A percentile compares a stretch with the other conserved stretches of the same genome.
phyloP scores from a whole-genome alignment of 2,797 vertebrate species.

The Macrochelys suwanniensis region DNA sequence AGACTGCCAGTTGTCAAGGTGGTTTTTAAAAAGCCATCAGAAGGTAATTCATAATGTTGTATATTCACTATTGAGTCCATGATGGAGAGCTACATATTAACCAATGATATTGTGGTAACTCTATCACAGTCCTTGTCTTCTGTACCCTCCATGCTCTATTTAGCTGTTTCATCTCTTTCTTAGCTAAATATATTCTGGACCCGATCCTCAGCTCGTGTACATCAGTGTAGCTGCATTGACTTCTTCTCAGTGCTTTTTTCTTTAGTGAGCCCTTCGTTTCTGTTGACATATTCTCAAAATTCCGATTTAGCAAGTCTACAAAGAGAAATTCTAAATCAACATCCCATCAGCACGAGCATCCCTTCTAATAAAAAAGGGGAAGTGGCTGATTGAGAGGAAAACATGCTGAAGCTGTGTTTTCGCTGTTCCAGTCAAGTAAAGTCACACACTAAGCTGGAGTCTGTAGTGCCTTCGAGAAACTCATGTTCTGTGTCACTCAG shows the following conservation, averaged over 20 bases:
- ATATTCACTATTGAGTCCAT: not conserved
- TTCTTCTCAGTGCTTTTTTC: not conserved
- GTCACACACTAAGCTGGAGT: accelerated
- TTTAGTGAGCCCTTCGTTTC: not conserved
- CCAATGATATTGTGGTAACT: not conserved
- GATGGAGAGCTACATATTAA: not conserved
- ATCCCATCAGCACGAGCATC: not conserved
- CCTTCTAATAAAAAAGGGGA: not conserved
- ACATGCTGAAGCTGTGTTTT: not conserved
- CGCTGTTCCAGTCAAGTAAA: accelerated
- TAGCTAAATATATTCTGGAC: not conserved
- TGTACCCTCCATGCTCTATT: not conserved
- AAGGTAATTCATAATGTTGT: not conserved
- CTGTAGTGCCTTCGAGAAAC: not conserved
- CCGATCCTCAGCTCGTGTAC: not conserved
- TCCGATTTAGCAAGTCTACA: not conserved
- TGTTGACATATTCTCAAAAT: not conserved
- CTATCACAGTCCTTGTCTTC: not conserved
- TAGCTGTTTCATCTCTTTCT: not conserved
- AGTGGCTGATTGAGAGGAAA: not conserved
- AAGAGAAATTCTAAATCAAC: not conserved
- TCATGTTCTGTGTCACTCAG: not conserved
- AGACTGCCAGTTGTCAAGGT: not conserved
- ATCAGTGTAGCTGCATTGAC: not conserved
- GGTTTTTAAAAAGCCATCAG: not conserved